Percentiles rank a stretch among this genome's conserved stretches.
Evolutionary conservation across 1,140 invertebrate species (phyloP).

Genomic region (Bombus terrestris): DNA sequence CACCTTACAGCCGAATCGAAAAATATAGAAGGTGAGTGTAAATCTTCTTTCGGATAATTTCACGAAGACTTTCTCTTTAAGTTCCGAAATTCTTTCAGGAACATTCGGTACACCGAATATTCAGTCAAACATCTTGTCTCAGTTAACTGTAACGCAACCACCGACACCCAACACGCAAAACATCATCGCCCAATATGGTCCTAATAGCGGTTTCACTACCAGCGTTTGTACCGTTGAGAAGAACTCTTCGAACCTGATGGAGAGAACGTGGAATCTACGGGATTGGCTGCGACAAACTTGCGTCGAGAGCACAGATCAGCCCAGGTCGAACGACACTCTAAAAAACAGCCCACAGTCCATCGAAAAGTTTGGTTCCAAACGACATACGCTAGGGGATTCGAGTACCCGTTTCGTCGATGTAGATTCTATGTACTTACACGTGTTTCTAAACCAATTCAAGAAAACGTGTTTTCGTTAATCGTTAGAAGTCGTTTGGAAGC

Average conservation of each 20-base stretch:
- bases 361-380: conserved; percentile 31
- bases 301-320: conserved; percentile 79
- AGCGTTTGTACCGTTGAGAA: conserved; percentile 79
- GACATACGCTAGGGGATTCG: neutral
- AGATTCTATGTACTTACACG: conserved; percentile 6
- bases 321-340: conserved; percentile 80
- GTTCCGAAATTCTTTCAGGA: conserved; percentile 51
- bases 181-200: conserved; percentile 81
- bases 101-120: conserved; percentile 80
- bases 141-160: conserved; percentile 74
- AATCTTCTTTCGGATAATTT: neutral
- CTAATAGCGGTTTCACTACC: conserved; percentile 79
- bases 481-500: conserved; percentile 8
- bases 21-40: conserved; percentile 71
- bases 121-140: conserved; percentile 80
- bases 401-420: neutral
- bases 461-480: conserved; percentile 14
- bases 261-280: conserved; percentile 86
- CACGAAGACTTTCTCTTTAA: neutral
- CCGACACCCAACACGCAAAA: conserved; percentile 79
- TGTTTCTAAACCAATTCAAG: conserved; percentile 15
- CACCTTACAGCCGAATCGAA: conserved; percentile 74
- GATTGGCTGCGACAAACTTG: conserved; percentile 86
- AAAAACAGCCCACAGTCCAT: conserved; percentile 34
- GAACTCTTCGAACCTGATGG: conserved; percentile 84